Percentiles rank a stretch among this genome's conserved stretches.
These are phyloP conservation scores for Enteromius afrohamiltoni DNA, from an alignment of 2,797 vertebrate genomes.

Conservation along the genomic window DNA sequence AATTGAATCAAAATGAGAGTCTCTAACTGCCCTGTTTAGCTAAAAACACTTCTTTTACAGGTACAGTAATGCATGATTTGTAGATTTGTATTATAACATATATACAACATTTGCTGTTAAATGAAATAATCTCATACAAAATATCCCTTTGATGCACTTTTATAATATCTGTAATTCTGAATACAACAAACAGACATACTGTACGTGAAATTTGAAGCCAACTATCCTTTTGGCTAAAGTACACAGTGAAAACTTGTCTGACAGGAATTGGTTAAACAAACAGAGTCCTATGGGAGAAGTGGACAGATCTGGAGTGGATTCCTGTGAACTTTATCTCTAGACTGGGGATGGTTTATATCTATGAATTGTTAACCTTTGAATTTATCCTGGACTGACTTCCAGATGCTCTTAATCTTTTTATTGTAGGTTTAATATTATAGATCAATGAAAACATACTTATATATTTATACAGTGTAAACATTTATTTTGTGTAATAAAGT, in stretches of 20 bases:
- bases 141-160: conserved; percentile 1
- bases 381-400: neutral
- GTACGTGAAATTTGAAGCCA: neutral
- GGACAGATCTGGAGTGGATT: conserved; percentile 11
- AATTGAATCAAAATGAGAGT: too few species aligned
- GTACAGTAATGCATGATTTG: too few species aligned
- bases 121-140: neutral
- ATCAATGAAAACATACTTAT: neutral
- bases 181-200: neutral
- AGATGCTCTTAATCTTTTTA: neutral
- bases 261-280: conserved; percentile 12
- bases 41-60: too few species aligned
- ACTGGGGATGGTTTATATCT: neutral
- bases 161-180: neutral
- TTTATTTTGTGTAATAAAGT: neutral
- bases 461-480: neutral
- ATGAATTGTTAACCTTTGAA: neutral
- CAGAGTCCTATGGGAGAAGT: neutral
- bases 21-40: too few species aligned
- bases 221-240: neutral
- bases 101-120: too few species aligned
- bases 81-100: too few species aligned
- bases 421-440: neutral
- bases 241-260: conserved; percentile 1
- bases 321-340: neutral